Evolutionary conservation across 2,888 invertebrate species (phyloP).

Genomic region (Tenthredo livida): DNA sequence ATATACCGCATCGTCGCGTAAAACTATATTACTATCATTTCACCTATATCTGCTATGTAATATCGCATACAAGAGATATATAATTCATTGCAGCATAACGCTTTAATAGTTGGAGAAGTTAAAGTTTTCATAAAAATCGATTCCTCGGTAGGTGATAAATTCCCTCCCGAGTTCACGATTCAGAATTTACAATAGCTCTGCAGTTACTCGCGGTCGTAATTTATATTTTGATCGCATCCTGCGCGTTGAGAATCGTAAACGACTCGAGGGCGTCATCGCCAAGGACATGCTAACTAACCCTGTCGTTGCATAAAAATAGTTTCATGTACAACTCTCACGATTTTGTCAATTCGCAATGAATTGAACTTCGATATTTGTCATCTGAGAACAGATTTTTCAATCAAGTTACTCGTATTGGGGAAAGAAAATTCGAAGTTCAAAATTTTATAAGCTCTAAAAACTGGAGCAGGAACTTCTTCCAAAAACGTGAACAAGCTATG

Average conservation of each 20-base stretch:
- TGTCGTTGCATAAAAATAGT: slow-evolving; percentile 6
- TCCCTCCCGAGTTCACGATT: slow-evolving; percentile 24
- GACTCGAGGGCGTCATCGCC: slow-evolving; percentile 2
- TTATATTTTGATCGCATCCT: slow-evolving; percentile 24
- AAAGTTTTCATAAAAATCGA: slow-evolving; percentile 8
- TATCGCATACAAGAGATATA: not conserved
- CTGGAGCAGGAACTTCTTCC: not conserved
- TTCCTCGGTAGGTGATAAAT: slow-evolving; percentile 27
- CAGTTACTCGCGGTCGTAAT: not conserved
- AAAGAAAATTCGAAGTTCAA: not conserved
- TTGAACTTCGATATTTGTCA: not conserved
- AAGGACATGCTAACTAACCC: not conserved
- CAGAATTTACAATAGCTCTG: slow-evolving; percentile 16
- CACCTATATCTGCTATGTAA: not conserved
- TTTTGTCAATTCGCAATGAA: slow-evolving; percentile 8
- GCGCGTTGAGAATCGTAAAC: slow-evolving; percentile 22
- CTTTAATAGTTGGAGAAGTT: slow-evolving; percentile 10
- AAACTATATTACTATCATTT: slow-evolving; percentile 4
- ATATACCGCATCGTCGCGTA: slow-evolving; percentile 15
- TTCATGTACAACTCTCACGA: slow-evolving; percentile 12
- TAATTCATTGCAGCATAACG: slow-evolving; percentile 9
- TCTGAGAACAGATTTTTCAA: not conserved
- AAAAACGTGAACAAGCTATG: not conserved
- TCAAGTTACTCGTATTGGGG: not conserved
- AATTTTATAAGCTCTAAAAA: not conserved